Percentiles rank a stretch among this genome's conserved stretches.
These are phyloP conservation scores for Polydrusus pterygomalis DNA, from an alignment of 2,888 invertebrate species.

Conservation along the genomic window DNA sequence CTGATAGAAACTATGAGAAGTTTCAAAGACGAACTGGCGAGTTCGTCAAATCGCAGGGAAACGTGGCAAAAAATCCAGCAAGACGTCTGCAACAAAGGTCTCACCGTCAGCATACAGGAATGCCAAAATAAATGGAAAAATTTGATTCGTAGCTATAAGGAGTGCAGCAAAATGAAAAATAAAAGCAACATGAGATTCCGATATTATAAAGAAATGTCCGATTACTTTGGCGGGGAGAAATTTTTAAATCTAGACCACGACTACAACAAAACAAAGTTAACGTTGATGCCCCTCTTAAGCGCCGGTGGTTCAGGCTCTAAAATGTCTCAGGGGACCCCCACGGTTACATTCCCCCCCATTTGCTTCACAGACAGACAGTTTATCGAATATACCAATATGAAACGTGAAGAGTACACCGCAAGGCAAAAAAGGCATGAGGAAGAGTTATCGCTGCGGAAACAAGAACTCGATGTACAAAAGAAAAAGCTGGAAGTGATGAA, in stretches of 20 bases:
- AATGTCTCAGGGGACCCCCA: constrained; percentile 32
- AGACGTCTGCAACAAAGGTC: constrained; percentile 43
- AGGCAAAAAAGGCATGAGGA: constrained; percentile 55
- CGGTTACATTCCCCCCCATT: constrained; percentile 55
- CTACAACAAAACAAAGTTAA: constrained; percentile 48
- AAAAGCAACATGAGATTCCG: constrained; percentile 53
- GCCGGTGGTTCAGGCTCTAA: neutral
- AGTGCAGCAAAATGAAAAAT: constrained; percentile 54
- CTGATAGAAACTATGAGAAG: constrained; percentile 49
- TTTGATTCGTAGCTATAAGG: constrained; percentile 52
- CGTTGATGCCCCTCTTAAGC: constrained; percentile 44
- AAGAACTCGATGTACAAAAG: constrained; percentile 53
- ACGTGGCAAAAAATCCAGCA: constrained; percentile 51
- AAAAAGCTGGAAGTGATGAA: constrained; percentile 56
- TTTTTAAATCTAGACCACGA: constrained; percentile 48
- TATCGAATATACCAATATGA: constrained; percentile 56
- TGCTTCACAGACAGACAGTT: constrained; percentile 56
- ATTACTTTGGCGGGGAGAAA: constrained; percentile 50
- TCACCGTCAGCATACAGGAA: constrained; percentile 51
- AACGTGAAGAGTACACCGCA: constrained; percentile 51
- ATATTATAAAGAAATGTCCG: constrained; percentile 54
- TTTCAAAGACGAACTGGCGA: constrained; percentile 49
- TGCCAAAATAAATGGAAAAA: constrained; percentile 57
- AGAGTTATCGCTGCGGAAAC: constrained; percentile 46
- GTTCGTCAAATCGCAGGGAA: constrained; percentile 39